phyloP scores from a whole-genome alignment of 2,797 vertebrate species.

The Falco cherrug region DNA sequence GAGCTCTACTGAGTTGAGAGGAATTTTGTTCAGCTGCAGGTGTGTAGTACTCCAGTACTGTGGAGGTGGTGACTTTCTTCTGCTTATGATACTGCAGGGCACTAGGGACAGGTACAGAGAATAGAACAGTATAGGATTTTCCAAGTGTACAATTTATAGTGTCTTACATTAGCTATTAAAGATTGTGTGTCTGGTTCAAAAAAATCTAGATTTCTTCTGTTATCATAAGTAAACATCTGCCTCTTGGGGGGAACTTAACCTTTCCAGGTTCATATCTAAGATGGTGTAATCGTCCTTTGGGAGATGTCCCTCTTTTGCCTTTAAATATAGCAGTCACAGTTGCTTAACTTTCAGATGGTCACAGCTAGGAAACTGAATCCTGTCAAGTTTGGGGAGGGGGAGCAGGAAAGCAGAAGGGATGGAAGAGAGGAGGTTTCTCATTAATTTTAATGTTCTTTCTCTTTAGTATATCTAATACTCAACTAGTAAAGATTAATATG shows the following conservation, averaged over 20 bases:
- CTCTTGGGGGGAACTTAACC: background rate
- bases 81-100: background rate
- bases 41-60: accelerated
- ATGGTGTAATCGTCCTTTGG: background rate
- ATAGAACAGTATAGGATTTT: background rate
- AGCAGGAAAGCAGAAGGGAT: background rate
- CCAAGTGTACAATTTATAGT: background rate
- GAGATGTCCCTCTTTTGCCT: background rate
- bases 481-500: background rate
- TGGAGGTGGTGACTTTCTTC: background rate
- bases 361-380: background rate
- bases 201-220: background rate
- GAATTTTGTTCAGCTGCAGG: background rate
- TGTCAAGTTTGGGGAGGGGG: background rate
- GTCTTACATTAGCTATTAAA: background rate
- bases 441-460: background rate
- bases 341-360: background rate
- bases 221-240: background rate
- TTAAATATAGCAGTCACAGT: background rate
- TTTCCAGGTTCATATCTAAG: background rate
- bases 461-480: background rate
- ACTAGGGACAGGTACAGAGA: background rate
- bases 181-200: background rate
- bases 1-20: no score
- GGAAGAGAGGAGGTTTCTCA: background rate